A percentile compares a stretch with the other conserved stretches of the same genome.
These are phyloP conservation scores for Xanthia togata DNA, from an alignment of 2,888 invertebrate genomes.

Conservation along the genomic window DNA sequence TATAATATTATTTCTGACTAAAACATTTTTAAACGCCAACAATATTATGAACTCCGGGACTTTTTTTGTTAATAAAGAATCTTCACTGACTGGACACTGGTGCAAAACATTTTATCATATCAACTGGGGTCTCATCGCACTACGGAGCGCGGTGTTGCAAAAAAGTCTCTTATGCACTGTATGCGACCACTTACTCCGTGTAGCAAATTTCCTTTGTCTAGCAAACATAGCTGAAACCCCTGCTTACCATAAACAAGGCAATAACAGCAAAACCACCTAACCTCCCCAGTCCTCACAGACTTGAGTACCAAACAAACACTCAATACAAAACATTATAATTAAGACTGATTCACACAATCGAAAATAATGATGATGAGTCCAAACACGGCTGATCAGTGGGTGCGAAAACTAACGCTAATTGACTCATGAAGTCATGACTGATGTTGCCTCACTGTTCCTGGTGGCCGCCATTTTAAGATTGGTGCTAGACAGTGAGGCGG, in stretches of 20 bases:
- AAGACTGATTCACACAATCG: slow-evolving; percentile 54
- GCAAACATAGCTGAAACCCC: background rate
- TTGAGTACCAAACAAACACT: slow-evolving; percentile 9
- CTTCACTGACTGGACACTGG: background rate
- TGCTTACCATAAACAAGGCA: background rate
- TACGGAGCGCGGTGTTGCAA: background rate
- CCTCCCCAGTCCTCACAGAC: background rate
- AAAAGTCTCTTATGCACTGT: background rate
- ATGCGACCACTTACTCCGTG: background rate
- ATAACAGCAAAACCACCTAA: background rate
- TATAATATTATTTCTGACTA: background rate
- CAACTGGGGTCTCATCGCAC: background rate
- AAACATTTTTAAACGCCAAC: background rate
- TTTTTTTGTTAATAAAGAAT: background rate
- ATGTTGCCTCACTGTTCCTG: slow-evolving; percentile 16
- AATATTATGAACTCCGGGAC: background rate
- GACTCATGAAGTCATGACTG: slow-evolving; percentile 10
- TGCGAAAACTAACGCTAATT: slow-evolving; percentile 58
- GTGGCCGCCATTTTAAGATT: slow-evolving; percentile 14
- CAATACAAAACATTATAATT: slow-evolving; percentile 33
- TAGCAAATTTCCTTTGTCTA: background rate
- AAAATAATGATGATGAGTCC: slow-evolving; percentile 55
- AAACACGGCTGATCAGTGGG: slow-evolving; percentile 56
- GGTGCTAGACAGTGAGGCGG: slow-evolving; percentile 40
- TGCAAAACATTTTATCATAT: background rate